Evolutionary conservation across 2,797 vertebrate genomes (phyloP).

Genomic region (Australoheros facetus): DNA sequence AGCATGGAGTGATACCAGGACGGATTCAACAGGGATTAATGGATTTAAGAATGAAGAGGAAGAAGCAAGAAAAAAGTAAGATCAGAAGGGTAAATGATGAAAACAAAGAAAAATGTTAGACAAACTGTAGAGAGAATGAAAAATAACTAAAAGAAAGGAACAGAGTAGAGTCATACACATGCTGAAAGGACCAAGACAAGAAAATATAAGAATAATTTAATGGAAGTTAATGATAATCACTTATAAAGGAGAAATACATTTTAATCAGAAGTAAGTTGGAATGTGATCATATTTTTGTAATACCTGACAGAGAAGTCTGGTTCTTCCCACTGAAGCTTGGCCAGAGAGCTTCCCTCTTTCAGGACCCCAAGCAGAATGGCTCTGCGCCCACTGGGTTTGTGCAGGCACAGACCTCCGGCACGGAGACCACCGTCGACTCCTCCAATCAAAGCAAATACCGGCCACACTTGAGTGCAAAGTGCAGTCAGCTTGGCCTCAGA

Average conservation of each 20-base stretch:
- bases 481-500: constrained; percentile 79
- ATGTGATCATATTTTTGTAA: constrained; percentile 14
- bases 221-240: constrained; percentile 55
- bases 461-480: constrained; percentile 84
- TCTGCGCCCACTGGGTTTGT: constrained; percentile 79
- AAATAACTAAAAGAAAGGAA: constrained; percentile 57
- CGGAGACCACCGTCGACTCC: constrained; percentile 85
- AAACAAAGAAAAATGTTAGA: constrained; percentile 65
- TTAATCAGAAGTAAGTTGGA: neutral
- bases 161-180: constrained; percentile 42
- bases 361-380: constrained; percentile 83
- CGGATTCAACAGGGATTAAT: constrained; percentile 69
- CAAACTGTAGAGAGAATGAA: constrained; percentile 45
- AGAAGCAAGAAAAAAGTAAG: constrained; percentile 68
- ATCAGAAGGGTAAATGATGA: constrained; percentile 62
- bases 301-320: constrained; percentile 84
- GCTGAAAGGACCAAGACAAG: constrained; percentile 53
- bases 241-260: constrained; percentile 17
- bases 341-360: constrained; percentile 82
- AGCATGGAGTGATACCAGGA: constrained; percentile 69
- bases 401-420: constrained; percentile 81
- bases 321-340: constrained; percentile 87
- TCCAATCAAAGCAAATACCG: constrained; percentile 83
- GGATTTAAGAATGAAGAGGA: constrained; percentile 65
- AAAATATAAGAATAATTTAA: constrained; percentile 59